phyloP scores from a whole-genome alignment of 2,113 vertebrate species.

The Pseudopodoces humilis region DNA sequence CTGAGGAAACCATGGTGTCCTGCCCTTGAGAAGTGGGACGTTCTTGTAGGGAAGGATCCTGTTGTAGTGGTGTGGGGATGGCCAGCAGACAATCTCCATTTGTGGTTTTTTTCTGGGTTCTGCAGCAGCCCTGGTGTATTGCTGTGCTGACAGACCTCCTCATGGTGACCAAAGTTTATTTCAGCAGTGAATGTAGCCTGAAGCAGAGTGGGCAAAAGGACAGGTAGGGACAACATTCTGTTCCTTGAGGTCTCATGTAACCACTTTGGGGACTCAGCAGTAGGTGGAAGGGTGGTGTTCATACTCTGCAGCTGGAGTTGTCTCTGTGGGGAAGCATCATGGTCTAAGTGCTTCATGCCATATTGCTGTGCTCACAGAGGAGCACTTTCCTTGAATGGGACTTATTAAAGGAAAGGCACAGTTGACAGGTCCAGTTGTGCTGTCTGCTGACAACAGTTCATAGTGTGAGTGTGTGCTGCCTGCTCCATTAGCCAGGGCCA shows the following conservation, averaged over 20 bases:
- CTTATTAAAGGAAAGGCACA: background rate
- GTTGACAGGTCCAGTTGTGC: background rate
- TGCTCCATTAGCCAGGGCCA: background rate
- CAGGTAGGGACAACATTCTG: slow-evolving; percentile 60
- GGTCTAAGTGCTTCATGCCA: accelerated
- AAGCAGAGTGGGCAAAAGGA: slow-evolving; percentile 44
- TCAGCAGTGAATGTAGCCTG: slow-evolving; percentile 62
- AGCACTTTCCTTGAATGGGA: background rate
- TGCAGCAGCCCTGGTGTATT: slow-evolving; percentile 75
- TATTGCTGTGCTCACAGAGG: background rate
- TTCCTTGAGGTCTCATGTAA: background rate
- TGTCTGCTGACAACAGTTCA: background rate
- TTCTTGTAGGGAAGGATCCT: background rate
- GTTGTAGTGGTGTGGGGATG: accelerated
- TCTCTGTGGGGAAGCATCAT: background rate
- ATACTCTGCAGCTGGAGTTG: background rate
- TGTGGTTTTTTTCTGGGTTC: slow-evolving; percentile 20
- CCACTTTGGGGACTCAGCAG: background rate
- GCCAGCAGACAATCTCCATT: background rate
- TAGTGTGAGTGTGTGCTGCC: background rate
- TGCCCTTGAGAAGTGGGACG: background rate
- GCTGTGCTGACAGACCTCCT: slow-evolving; percentile 67
- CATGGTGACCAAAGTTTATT: slow-evolving; percentile 67
- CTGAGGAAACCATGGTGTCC: background rate
- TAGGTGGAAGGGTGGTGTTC: background rate